phyloP scores from a whole-genome alignment of 2,113 vertebrate species.

The Ailuropoda melanoleuca region DNA sequence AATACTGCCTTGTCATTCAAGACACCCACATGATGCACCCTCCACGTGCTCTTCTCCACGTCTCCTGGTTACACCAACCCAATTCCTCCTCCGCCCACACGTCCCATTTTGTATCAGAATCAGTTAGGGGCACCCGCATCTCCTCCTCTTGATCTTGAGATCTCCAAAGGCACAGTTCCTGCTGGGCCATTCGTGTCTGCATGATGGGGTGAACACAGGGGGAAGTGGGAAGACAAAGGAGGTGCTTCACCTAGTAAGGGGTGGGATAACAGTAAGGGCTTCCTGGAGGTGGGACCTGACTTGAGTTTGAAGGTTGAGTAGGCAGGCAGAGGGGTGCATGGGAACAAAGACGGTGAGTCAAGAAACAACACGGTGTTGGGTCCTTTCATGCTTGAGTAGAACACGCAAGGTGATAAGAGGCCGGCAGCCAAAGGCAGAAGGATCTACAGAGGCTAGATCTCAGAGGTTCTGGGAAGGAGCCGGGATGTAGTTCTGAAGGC shows the following conservation, averaged over 20 bases:
- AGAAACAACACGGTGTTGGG: accelerated
- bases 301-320: background rate
- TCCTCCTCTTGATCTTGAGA: background rate
- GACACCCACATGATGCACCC: background rate
- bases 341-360: background rate
- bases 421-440: background rate
- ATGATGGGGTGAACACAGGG: too few species aligned
- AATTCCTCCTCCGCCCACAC: background rate
- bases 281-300: background rate
- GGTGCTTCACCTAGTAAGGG: background rate
- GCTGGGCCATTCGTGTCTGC: background rate
- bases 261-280: background rate
- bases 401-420: background rate
- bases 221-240: background rate
- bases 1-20: background rate
- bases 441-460: background rate
- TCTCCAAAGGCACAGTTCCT: background rate
- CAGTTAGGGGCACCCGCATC: background rate
- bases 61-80: background rate
- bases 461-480: background rate
- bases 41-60: background rate
- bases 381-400: background rate
- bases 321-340: background rate
- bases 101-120: background rate
- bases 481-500: background rate